phyloP scores from a whole-genome alignment of 35 echinoderm and acorn worm genomes.

The Eucidaris tribuloides region DNA sequence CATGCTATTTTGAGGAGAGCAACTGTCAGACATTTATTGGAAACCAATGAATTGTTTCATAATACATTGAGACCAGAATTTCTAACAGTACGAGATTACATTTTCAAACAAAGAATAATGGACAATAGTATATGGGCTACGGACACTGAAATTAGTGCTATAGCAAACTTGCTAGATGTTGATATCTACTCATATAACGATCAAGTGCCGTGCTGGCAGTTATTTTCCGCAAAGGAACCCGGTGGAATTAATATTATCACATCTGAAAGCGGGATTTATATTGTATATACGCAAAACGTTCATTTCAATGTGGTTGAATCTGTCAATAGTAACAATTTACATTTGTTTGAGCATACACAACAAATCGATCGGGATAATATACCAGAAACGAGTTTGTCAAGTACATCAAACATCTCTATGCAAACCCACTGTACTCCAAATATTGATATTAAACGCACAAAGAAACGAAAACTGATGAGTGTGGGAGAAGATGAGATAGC shows the following conservation, averaged over 20 bases:
- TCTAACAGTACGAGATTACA: neutral
- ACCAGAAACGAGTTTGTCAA: neutral
- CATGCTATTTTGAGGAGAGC: conserved; percentile 15
- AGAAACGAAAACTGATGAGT: neutral
- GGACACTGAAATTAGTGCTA: conserved; percentile 28
- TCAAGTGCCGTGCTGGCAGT: neutral
- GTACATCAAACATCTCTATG: neutral
- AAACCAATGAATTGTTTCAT: neutral
- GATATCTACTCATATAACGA: conserved; percentile 12
- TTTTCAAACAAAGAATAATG: conserved; percentile 7
- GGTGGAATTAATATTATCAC: neutral
- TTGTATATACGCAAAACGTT: conserved; percentile 1
- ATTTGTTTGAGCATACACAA: neutral
- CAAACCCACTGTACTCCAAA: too few relatives aligned
- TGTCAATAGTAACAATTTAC: neutral
- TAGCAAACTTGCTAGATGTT: conserved; percentile 9
- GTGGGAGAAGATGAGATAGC: neutral
- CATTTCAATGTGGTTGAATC: conserved; percentile 28
- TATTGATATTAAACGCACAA: too few relatives aligned
- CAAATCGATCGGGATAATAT: neutral
- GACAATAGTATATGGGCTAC: conserved; percentile 18
- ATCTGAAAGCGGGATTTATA: neutral
- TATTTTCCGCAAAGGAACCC: neutral
- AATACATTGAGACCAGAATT: neutral
- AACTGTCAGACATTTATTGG: conserved; percentile 24